These are phyloP conservation scores for Semaprochilodus insignis DNA, from an alignment of 2,797 vertebrate species.

Conservation along the genomic window DNA sequence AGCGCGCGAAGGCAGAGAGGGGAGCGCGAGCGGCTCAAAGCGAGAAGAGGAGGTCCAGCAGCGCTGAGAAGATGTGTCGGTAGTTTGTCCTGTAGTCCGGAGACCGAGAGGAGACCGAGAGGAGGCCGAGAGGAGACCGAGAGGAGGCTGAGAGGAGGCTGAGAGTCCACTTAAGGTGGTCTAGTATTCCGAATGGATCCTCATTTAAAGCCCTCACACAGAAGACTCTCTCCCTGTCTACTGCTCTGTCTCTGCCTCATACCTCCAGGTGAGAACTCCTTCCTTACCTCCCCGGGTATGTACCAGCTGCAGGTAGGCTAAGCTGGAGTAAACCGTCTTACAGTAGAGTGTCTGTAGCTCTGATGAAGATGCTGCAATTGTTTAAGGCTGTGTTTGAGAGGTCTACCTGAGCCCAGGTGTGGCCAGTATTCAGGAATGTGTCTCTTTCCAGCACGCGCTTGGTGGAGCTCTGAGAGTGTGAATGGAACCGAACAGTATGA, in stretches of 20 bases:
- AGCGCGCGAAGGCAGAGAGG: constrained; percentile 55
- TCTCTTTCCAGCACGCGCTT: constrained; percentile 74
- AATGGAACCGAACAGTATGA: constrained; percentile 70
- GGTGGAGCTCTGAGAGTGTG: constrained; percentile 67
- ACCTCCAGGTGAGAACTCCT: constrained; percentile 77
- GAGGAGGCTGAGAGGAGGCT: constrained; percentile 47
- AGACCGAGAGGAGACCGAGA: constrained; percentile 56
- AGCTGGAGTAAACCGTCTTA: no score
- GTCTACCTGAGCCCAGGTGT: neutral
- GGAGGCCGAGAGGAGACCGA: no score
- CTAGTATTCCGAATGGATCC: constrained; percentile 80
- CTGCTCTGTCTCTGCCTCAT: constrained; percentile 72
- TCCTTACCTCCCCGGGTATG: no score
- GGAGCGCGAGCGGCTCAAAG: constrained; percentile 58
- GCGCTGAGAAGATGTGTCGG: constrained; percentile 66
- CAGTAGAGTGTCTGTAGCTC: no score
- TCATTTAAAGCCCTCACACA: constrained; percentile 68
- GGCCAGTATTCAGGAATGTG: neutral
- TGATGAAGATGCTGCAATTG: neutral
- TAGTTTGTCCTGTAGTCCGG: constrained; percentile 55
- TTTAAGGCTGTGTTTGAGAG: neutral
- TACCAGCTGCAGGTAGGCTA: no score
- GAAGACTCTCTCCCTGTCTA: constrained; percentile 64
- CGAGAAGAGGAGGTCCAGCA: constrained; percentile 64
- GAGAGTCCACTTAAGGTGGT: constrained; percentile 70